A percentile compares a stretch with the other conserved stretches of the same genome.
Conservation (phyloP, 2,113 vertebrate species). For the Macquaria ambigua region DNA sequence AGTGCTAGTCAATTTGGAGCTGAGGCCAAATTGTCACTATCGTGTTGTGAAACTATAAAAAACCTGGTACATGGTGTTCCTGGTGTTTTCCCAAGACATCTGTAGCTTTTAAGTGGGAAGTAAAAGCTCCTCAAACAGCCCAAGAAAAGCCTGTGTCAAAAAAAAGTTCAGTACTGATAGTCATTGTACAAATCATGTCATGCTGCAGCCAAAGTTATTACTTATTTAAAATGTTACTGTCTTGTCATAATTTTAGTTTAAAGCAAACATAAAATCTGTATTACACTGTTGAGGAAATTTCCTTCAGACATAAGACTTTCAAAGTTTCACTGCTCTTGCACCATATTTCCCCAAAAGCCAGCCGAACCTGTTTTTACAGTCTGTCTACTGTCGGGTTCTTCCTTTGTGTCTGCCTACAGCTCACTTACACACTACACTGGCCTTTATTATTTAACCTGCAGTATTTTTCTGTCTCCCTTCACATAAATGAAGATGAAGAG, state of each 20-base stretch:
- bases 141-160: neutral
- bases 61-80: neutral
- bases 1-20: neutral
- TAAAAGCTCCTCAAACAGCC: neutral
- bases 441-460: slow-evolving; percentile 25
- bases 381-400: slow-evolving; percentile 32
- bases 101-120: neutral
- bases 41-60: neutral
- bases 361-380: slow-evolving; percentile 21
- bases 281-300: neutral
- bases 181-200: neutral
- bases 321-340: slow-evolving; percentile 18
- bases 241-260: slow-evolving; percentile 11
- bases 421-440: neutral
- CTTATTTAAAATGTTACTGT: neutral
- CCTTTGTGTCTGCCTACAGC: neutral
- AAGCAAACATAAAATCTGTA: slow-evolving; percentile 10
- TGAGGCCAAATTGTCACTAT: neutral
- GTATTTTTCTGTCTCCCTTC: slow-evolving; percentile 3
- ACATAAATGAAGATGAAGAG: neutral
- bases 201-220: neutral
- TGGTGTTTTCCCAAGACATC: neutral
- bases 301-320: neutral
- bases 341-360: neutral
- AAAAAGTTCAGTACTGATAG: neutral